Percentiles rank a stretch among this genome's conserved stretches.
Conservation (phyloP, 2,797 vertebrate genomes). For the Poecilia wingei region DNA sequence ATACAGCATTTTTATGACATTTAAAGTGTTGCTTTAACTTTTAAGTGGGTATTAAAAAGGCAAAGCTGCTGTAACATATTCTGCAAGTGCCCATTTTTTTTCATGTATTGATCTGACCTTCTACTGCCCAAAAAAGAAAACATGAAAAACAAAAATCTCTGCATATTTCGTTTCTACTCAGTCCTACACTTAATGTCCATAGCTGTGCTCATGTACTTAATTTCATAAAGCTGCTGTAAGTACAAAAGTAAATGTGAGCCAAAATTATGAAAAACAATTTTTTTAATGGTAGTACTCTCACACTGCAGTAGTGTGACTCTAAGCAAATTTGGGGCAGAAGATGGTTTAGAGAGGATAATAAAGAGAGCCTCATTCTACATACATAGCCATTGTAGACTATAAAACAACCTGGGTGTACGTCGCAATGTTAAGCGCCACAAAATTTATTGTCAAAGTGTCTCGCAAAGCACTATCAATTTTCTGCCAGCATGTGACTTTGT, state of each 20-base stretch:
- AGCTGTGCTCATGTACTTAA: constrained; percentile 18
- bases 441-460: neutral
- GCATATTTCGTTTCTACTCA: constrained; percentile 43
- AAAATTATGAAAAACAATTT: neutral
- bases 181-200: constrained; percentile 27
- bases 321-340: neutral
- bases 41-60: constrained; percentile 59
- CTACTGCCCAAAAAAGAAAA: constrained; percentile 63
- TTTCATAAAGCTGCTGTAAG: neutral
- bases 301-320: neutral
- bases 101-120: constrained; percentile 80
- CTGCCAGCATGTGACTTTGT: neutral
- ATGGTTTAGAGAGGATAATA: neutral
- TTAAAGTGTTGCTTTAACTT: constrained; percentile 60
- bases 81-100: constrained; percentile 62
- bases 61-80: constrained; percentile 58
- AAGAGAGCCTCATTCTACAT: neutral
- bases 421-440: neutral
- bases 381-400: neutral
- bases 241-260: neutral
- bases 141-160: constrained; percentile 12
- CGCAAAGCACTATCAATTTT: neutral
- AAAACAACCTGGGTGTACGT: neutral
- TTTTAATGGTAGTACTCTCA: neutral
- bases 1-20: constrained; percentile 39